A percentile compares a stretch with the other conserved stretches of the same genome.
phyloP scores from a whole-genome alignment of 2,888 invertebrate species.

The Agrotis exclamationis region DNA sequence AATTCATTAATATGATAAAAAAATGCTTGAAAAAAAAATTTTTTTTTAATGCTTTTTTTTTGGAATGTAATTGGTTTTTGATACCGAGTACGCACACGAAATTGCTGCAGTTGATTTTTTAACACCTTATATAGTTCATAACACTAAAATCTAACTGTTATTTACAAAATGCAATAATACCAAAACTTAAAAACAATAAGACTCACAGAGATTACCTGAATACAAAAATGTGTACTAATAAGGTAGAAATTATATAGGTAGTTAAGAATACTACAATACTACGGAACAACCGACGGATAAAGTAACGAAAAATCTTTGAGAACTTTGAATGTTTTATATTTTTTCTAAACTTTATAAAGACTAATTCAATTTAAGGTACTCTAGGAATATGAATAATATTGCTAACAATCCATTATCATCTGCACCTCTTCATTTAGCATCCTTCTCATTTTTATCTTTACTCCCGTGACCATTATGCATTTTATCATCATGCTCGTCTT shows the following conservation, averaged over 20 bases:
- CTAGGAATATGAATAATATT: slow-evolving; percentile 5
- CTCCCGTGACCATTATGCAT: slow-evolving; percentile 57
- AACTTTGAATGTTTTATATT: not conserved
- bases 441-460: slow-evolving; percentile 69
- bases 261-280: no score
- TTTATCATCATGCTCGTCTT: slow-evolving; percentile 73
- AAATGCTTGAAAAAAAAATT: no score
- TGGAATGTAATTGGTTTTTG: no score
- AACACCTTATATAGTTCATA: not conserved
- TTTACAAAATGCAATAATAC: slow-evolving; percentile 9
- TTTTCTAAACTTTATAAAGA: not conserved
- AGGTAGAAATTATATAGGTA: no score
- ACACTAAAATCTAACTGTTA: not conserved
- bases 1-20: no score
- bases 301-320: not conserved
- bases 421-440: slow-evolving; percentile 53
- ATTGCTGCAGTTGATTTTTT: no score
- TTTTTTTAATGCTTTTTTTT: no score
- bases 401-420: not conserved
- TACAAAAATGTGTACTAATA: not conserved
- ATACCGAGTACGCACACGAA: no score
- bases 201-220: slow-evolving; percentile 6
- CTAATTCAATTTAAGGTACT: not conserved
- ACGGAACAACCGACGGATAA: slow-evolving; percentile 32
- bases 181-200: not conserved